These are phyloP conservation scores for Lithobates sylvaticus DNA, from an alignment of 2,797 vertebrate species.

Conservation along the genomic window DNA sequence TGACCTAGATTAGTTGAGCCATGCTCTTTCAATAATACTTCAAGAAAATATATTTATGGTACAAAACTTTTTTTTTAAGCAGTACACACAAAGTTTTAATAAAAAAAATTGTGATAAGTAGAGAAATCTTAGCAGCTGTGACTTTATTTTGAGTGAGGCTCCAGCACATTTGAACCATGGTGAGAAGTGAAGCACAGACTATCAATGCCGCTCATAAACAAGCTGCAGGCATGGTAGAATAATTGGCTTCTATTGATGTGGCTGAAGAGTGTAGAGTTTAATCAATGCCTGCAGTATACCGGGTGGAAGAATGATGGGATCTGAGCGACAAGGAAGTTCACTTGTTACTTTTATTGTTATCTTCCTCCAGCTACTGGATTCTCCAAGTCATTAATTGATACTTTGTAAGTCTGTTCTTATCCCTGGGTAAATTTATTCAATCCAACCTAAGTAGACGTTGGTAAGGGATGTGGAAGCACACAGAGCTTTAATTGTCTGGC, in stretches of 20 bases:
- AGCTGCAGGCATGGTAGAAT: conserved; percentile 28
- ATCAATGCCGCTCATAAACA: conserved; percentile 16
- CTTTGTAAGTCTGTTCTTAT: background rate
- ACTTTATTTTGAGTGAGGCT: background rate
- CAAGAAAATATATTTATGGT: background rate
- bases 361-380: background rate
- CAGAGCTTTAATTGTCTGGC: no score
- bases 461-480: background rate
- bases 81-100: background rate
- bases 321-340: conserved; percentile 2
- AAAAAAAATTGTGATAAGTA: background rate
- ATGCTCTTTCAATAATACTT: background rate
- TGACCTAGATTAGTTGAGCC: background rate
- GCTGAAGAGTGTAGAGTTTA: conserved; percentile 15
- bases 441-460: background rate
- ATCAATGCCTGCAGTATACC: conserved; percentile 20
- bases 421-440: background rate
- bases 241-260: conserved; percentile 33
- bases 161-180: background rate
- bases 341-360: conserved; percentile 9
- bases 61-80: background rate
- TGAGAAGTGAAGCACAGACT: background rate
- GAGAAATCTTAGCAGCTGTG: background rate
- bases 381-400: background rate
- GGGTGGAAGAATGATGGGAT: conserved; percentile 30